Conservation (phyloP, 2,888 invertebrate species). For the Coleophora deauratella region DNA sequence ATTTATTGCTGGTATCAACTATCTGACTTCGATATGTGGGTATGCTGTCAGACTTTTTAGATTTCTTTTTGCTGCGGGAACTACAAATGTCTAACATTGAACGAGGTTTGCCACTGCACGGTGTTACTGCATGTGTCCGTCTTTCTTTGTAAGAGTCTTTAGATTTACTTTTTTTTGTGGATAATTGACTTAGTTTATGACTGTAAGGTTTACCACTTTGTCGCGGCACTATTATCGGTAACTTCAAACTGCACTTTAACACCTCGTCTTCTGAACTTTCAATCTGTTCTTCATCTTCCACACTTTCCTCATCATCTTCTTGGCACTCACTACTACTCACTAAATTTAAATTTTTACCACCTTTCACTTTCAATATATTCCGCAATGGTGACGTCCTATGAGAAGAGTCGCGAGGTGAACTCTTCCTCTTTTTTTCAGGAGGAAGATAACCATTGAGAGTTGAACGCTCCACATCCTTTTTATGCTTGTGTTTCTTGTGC, state of each 20-base stretch:
- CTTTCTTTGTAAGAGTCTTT: conserved; percentile 48
- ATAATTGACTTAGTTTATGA: conserved; percentile 74
- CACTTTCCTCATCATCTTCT: conserved; percentile 33
- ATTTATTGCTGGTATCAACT: conserved; percentile 77
- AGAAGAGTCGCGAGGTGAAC: conserved; percentile 33
- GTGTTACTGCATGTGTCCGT: conserved; percentile 53
- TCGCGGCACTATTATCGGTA: conserved; percentile 56
- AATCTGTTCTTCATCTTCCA: conserved; percentile 33
- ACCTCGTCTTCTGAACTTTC: conserved; percentile 67
- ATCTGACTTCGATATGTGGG: conserved; percentile 76
- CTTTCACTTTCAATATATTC: conserved; percentile 56
- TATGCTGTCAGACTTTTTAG: conserved; percentile 53
- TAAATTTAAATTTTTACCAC: conserved; percentile 70
- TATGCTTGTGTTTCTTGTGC: conserved; percentile 60
- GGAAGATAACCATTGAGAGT: conserved; percentile 51
- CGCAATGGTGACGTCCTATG: conserved; percentile 48
- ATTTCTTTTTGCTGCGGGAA: conserved; percentile 67
- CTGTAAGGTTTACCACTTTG: conserved; percentile 71
- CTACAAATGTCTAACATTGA: conserved; percentile 66
- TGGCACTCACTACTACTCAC: conserved; percentile 68
- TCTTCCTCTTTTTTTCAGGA: conserved; percentile 57
- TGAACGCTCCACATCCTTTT: conserved; percentile 42
- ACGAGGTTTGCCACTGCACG: conserved; percentile 68
- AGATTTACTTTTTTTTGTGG: conserved; percentile 62
- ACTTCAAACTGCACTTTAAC: conserved; percentile 62